Evolutionary conservation across 92 coral and sea anemone genomes (phyloP).

Genomic region (Epizoanthus illoricatus): DNA sequence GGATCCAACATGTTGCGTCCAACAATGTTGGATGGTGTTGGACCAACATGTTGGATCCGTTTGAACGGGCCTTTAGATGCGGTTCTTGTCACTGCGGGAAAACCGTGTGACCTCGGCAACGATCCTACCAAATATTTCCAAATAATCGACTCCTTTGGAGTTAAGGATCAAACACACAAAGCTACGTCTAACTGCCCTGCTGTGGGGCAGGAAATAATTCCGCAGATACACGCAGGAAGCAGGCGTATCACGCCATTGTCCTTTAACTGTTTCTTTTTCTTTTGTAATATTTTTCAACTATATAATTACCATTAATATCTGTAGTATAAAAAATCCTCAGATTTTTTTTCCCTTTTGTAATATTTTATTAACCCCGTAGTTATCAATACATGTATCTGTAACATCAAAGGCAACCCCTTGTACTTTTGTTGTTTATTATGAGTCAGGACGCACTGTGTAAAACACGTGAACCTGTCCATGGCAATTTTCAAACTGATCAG

Average conservation of each 20-base stretch:
- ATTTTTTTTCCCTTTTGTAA: too few species aligned
- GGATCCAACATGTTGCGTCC: too few species aligned
- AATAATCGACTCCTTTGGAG: background rate
- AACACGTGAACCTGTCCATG: slow-evolving; percentile 31
- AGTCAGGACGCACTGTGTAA: slow-evolving; percentile 7
- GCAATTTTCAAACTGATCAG: slow-evolving; percentile 34
- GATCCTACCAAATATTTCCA: background rate
- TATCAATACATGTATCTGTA: too few species aligned
- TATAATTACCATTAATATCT: too few species aligned
- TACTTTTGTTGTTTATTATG: background rate
- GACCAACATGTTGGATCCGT: too few species aligned
- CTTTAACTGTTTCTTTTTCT: too few species aligned
- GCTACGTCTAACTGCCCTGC: slow-evolving; percentile 5
- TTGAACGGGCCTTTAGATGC: too few species aligned
- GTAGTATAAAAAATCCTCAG: too few species aligned
- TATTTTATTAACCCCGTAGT: too few species aligned
- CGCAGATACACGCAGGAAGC: slow-evolving; percentile 4
- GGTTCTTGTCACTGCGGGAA: background rate
- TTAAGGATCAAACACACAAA: background rate
- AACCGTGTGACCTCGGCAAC: background rate
- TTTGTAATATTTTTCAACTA: too few species aligned
- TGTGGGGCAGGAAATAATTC: slow-evolving; percentile 21
- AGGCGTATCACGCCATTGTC: background rate
- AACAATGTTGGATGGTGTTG: too few species aligned
- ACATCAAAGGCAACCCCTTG: too few species aligned